phyloP scores from a whole-genome alignment of 2,113 vertebrate genomes.

The Cyanistes caeruleus region DNA sequence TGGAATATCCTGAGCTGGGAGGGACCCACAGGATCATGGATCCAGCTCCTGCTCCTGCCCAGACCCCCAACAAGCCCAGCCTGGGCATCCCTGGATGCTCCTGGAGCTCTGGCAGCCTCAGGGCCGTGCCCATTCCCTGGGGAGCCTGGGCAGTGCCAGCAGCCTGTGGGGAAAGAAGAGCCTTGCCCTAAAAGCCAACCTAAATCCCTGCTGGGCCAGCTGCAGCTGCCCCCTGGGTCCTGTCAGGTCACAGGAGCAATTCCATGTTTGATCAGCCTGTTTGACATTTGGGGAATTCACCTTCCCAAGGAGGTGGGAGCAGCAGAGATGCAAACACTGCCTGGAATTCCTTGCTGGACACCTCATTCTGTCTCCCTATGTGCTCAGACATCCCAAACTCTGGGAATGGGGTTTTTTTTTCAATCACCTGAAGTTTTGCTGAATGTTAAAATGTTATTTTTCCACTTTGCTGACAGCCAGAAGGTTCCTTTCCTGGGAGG shows the following conservation, averaged over 20 bases:
- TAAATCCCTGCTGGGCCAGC: neutral
- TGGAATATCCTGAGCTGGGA: neutral
- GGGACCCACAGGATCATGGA: neutral
- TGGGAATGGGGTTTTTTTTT: neutral
- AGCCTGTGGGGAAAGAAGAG: neutral
- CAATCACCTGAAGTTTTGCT: neutral
- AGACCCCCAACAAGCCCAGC: neutral
- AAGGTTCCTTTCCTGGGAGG: neutral
- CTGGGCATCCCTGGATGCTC: neutral
- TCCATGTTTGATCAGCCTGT: neutral
- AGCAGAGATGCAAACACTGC: neutral
- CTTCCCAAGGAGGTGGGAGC: neutral
- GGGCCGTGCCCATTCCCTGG: neutral
- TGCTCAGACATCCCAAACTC: neutral
- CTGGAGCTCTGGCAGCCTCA: neutral
- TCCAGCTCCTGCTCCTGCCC: rapidly evolving
- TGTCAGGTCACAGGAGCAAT: neutral
- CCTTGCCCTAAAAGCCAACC: rapidly evolving
- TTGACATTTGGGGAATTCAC: neutral
- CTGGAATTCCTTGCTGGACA: neutral
- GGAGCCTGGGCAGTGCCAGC: neutral
- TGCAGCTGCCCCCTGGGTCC: rapidly evolving
- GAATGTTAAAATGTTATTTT: neutral
- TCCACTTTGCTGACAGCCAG: neutral
- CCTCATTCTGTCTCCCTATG: neutral